These are phyloP conservation scores for Epizoanthus scotinus DNA, from an alignment of 92 coral and sea anemone genomes.

Conservation along the genomic window DNA sequence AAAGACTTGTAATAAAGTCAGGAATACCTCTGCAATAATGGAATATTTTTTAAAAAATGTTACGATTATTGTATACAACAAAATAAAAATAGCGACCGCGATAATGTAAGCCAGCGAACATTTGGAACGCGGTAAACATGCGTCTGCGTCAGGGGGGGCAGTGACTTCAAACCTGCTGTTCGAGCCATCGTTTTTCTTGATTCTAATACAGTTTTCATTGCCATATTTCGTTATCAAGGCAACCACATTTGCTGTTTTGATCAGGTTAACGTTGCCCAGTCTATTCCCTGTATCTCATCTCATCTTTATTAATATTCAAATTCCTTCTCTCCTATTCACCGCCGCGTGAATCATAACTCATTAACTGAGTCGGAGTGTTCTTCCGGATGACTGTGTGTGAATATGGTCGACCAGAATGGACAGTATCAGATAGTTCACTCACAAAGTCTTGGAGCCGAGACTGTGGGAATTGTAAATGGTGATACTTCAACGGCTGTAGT, in stretches of 20 bases:
- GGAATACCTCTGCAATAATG: neutral
- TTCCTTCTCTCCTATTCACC: neutral
- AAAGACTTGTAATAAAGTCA: neutral
- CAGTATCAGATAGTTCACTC: constrained; percentile 35
- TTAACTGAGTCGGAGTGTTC: neutral
- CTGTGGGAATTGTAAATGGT: constrained; percentile 20
- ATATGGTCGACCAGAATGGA: constrained; percentile 34
- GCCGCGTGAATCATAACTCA: neutral
- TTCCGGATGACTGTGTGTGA: neutral
- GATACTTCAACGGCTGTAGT: constrained; percentile 55
- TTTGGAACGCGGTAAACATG: neutral
- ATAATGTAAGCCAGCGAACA: constrained; percentile 11
- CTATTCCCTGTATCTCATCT: too few species aligned
- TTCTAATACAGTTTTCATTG: neutral
- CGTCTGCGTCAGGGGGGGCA: constrained; percentile 4
- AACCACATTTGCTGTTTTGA: neutral
- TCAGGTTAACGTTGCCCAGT: too few species aligned
- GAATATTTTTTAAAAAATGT: too few species aligned
- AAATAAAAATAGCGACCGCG: constrained; percentile 3
- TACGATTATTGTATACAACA: too few species aligned
- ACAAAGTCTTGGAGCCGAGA: constrained; percentile 34
- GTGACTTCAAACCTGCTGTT: too few species aligned
- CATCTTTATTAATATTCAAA: too few species aligned
- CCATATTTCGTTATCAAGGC: neutral
- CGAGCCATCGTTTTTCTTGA: neutral